These are phyloP conservation scores for Mythimna albipuncta DNA, from an alignment of 2,888 invertebrate genomes.

Conservation along the genomic window DNA sequence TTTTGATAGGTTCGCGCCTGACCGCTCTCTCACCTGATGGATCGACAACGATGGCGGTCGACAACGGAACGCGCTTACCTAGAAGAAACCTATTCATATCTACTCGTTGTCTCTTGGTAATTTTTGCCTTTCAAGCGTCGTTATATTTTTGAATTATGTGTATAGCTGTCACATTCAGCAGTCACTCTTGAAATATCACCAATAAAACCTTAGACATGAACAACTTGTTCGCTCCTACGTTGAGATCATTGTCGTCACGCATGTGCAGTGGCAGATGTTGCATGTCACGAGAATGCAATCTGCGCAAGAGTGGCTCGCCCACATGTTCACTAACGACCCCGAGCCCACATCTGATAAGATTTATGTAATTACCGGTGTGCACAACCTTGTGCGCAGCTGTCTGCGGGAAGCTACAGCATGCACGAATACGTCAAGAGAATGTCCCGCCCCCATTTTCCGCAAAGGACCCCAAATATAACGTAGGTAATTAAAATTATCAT, in stretches of 20 bases:
- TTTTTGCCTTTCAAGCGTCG: too few species aligned
- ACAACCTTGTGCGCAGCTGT: slow-evolving; percentile 88
- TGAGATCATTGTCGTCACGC: neutral
- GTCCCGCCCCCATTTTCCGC: neutral
- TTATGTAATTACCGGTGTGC: slow-evolving; percentile 74
- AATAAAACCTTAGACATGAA: slow-evolving; percentile 3
- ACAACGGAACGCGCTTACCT: too few species aligned
- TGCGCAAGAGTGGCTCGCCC: slow-evolving; percentile 24
- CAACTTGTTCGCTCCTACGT: neutral
- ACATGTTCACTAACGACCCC: slow-evolving; percentile 21
- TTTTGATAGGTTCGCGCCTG: too few species aligned
- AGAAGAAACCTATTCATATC: too few species aligned
- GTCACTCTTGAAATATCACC: neutral
- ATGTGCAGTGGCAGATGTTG: slow-evolving; percentile 16
- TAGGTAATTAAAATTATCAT: neutral
- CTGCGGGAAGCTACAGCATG: slow-evolving; percentile 89
- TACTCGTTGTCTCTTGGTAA: too few species aligned
- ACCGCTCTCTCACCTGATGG: too few species aligned
- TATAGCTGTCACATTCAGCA: neutral
- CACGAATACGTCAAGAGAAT: slow-evolving; percentile 8
- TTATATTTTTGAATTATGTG: neutral
- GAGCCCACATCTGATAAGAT: slow-evolving; percentile 31
- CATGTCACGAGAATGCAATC: slow-evolving; percentile 13
- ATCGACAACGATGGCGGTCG: too few species aligned
- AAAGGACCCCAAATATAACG: neutral